phyloP scores from a whole-genome alignment of 2,888 invertebrate genomes.

The Apeira syringaria region DNA sequence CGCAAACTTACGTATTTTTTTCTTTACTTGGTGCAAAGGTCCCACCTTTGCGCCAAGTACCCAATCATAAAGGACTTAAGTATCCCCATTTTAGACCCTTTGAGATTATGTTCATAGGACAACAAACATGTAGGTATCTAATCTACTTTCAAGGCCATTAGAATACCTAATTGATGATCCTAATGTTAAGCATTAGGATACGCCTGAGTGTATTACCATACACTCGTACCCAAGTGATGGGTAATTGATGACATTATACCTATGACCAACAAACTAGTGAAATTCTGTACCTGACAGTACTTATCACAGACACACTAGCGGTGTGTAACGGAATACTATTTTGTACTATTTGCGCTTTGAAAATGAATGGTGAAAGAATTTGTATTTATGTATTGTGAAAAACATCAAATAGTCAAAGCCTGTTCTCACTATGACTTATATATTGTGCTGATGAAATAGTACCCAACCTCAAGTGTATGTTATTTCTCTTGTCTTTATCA shows the following conservation, averaged over 20 bases:
- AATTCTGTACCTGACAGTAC: background rate
- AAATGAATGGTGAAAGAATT: constrained; percentile 45
- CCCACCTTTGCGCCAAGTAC: too few relatives aligned
- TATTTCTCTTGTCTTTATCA: too few relatives aligned
- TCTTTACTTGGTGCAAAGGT: too few relatives aligned
- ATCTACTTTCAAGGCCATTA: background rate
- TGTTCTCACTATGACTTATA: constrained; percentile 2
- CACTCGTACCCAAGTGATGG: background rate
- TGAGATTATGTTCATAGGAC: background rate
- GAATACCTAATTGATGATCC: constrained; percentile 3
- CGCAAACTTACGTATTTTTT: too few relatives aligned
- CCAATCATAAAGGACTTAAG: too few relatives aligned
- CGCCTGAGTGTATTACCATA: constrained; percentile 1
- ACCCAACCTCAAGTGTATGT: too few relatives aligned
- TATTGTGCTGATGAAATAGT: background rate
- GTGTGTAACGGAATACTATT: constrained; percentile 49
- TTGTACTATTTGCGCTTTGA: constrained; percentile 46
- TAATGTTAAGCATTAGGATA: constrained; percentile 2
- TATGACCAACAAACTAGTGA: too few relatives aligned
- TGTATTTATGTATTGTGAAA: constrained; percentile 5
- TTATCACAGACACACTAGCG: constrained; percentile 1
- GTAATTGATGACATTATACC: constrained; percentile 4
- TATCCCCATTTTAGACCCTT: background rate
- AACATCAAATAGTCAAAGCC: constrained; percentile 16
- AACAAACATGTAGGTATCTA: background rate